Evolutionary conservation across 2,888 invertebrate genomes (phyloP).

Genomic region (Orthosia gracilis): DNA sequence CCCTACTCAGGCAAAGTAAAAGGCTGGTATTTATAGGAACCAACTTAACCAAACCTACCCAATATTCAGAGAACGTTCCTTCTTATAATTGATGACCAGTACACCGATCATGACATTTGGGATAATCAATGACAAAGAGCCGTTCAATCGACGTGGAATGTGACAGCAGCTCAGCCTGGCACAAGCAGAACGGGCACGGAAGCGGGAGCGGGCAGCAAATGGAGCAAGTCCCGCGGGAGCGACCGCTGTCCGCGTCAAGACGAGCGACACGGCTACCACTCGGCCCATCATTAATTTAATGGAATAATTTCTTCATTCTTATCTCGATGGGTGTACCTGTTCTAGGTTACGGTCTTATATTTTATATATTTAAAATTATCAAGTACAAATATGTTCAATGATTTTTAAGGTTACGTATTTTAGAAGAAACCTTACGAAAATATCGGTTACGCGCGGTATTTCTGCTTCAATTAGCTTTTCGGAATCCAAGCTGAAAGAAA

Average conservation of each 20-base stretch:
- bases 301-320: constrained; percentile 69
- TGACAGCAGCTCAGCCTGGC: constrained; percentile 65
- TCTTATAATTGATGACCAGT: constrained; percentile 55
- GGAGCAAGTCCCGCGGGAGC: constrained; percentile 76
- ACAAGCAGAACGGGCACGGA: constrained; percentile 42
- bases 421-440: not conserved
- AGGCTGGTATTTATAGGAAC: too few relatives aligned
- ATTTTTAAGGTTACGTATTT: not conserved
- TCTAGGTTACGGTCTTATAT: not conserved
- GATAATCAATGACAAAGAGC: constrained; percentile 82
- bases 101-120: constrained; percentile 76
- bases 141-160: constrained; percentile 57
- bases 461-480: not conserved
- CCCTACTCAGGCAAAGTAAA: too few relatives aligned
- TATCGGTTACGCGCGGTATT: not conserved
- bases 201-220: constrained; percentile 77
- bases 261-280: constrained; percentile 64
- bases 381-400: too few relatives aligned
- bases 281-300: constrained; percentile 79
- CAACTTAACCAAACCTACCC: not conserved
- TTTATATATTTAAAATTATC: too few relatives aligned
- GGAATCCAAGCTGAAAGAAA: too few relatives aligned
- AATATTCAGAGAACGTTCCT: constrained; percentile 29
- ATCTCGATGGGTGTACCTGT: constrained; percentile 40
- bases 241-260: constrained; percentile 65